Base-by-base conservation (phyloP, 2,113 vertebrate species). In the Xiphophorus couchianus region DNA sequence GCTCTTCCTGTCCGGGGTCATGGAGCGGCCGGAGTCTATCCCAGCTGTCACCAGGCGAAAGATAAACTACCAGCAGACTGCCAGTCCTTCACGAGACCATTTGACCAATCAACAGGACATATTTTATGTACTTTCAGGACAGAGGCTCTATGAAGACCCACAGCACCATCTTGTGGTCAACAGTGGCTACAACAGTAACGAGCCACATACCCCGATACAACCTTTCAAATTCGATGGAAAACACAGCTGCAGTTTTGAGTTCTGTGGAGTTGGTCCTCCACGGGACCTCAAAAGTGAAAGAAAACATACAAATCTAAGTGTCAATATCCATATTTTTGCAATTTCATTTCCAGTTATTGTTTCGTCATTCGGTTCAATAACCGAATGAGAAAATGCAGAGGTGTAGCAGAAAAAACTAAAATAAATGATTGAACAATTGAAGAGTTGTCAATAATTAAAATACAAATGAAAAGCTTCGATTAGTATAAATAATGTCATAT, bases 151-250 rank as follows among this genome's bases (percentile, higher is more conserved):
- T 37, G 39, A 72, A 86, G 80, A 28, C 30, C 28, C 19, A 81
- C 4, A 73, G 76, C 81, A 1, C 83, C 92, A 92, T 74, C 93
- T 84, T 80, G 89, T 92, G 93, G 86, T 1, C 12, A 0, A 25
- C 71, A 29, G 4, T 61, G 48, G 28, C 35, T 1, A 1, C 3
- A 25, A 2, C 61, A 48, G 8, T 9, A 54, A 54, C 5, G 44
- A 48, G 9, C 9, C 7, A n/a, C 25, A 19, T 54, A 17, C 15
- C 15, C 15, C 1, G 44, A 48, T 5, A 5, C 15, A 48, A 48
- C 14, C 44, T 15, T 48, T 44, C 1, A 44, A 44, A 1, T 17
- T 17, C 4, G 44, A 48, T 54, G 22, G 51, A 54, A 54, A 48
- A 48, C 44, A 48, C 15, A 14, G 15, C 9, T 25, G 51, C 9